A percentile compares a stretch with the other conserved stretches of the same genome.
These are phyloP conservation scores for Hoplostethus atlanticus DNA, from an alignment of 2,797 vertebrate species.

Conservation along the genomic window DNA sequence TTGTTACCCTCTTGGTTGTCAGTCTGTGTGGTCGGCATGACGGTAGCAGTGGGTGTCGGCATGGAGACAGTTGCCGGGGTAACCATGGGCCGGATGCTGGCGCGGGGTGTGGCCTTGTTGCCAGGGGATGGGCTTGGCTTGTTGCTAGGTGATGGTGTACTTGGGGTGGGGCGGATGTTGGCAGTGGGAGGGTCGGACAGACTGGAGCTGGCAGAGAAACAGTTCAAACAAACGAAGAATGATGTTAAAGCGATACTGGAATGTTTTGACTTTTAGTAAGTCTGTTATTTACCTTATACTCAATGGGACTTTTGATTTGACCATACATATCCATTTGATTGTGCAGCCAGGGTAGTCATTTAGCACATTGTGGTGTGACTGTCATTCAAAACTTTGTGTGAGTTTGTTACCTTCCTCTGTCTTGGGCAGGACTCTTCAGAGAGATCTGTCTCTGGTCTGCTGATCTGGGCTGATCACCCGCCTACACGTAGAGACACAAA, in stretches of 20 bases:
- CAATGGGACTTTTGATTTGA: no score
- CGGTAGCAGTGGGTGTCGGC: conserved; percentile 96
- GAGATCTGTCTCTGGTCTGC: conserved; percentile 89
- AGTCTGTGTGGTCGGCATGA: conserved; percentile 97
- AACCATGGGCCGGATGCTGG: conserved; percentile 97
- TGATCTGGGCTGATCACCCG: conserved; percentile 88
- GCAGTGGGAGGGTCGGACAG: conserved; percentile 95
- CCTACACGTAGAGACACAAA: conserved; percentile 48
- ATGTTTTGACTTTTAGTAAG: no score
- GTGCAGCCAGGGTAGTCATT: no score
- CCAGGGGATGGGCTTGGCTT: conserved; percentile 91
- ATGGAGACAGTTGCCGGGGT: conserved; percentile 92
- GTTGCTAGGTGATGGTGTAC: conserved; percentile 89
- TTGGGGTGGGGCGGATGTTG: conserved; percentile 97
- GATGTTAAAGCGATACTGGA: background rate
- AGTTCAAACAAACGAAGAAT: background rate
- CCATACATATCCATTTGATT: no score
- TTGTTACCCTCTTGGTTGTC: conserved; percentile 94
- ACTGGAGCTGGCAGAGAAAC: conserved; percentile 83
- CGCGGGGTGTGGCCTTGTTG: conserved; percentile 94
- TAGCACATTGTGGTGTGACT: background rate
- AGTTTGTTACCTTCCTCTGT: conserved; percentile 91
- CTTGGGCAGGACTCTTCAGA: conserved; percentile 91
- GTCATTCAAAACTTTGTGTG: background rate
- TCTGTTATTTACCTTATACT: background rate